Evolutionary conservation across 2,797 vertebrate species (phyloP).

Genomic region (Manis pentadactyla): DNA sequence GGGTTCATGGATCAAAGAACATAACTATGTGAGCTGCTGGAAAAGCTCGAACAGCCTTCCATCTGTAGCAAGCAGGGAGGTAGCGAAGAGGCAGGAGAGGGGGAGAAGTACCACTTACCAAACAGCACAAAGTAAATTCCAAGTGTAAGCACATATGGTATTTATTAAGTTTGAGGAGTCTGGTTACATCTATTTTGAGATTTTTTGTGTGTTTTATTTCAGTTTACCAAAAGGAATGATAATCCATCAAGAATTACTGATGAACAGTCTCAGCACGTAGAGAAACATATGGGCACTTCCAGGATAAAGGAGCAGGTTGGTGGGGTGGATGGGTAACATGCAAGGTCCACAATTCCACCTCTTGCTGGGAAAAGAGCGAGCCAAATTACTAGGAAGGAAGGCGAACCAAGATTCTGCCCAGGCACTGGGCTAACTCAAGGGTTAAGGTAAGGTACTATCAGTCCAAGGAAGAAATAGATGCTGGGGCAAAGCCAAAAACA

Average conservation of each 20-base stretch:
- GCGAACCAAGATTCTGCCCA: background rate
- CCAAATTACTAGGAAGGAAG: background rate
- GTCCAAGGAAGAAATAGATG: background rate
- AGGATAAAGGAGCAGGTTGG: background rate
- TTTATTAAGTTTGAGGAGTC: slow-evolving; percentile 76
- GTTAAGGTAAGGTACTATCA: background rate
- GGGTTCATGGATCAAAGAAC: background rate
- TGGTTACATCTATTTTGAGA: slow-evolving; percentile 78
- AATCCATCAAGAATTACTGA: slow-evolving; percentile 57
- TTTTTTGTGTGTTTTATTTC: slow-evolving; percentile 66
- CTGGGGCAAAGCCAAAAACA: background rate
- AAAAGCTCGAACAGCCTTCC: background rate
- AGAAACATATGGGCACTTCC: background rate
- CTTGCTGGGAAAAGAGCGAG: accelerated
- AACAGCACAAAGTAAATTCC: slow-evolving; percentile 43
- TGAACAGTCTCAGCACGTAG: background rate
- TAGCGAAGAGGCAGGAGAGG: background rate
- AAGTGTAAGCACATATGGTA: slow-evolving; percentile 66
- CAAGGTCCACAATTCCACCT: background rate
- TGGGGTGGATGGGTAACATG: background rate
- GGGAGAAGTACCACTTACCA: background rate
- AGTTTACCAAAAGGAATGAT: slow-evolving; percentile 70
- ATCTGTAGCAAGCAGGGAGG: background rate
- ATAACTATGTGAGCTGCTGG: background rate
- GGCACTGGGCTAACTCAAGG: background rate